Evolutionary conservation across 1,140 invertebrate species (phyloP).

Genomic region (Sminthurinus signatus): DNA sequence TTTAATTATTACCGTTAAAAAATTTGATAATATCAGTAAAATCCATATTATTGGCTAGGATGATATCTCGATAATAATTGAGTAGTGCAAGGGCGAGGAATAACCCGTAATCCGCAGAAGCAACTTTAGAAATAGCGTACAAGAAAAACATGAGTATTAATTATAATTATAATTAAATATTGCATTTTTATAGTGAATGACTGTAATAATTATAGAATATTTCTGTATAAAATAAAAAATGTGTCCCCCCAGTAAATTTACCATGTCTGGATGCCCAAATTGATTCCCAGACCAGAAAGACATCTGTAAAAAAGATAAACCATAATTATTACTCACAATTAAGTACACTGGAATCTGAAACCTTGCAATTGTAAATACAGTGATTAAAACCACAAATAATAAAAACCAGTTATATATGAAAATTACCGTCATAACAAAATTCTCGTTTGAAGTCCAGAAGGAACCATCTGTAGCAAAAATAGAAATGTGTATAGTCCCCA

Average conservation of each 20-base stretch:
- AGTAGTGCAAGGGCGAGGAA: slow-evolving; percentile 87
- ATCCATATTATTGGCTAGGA: slow-evolving; percentile 90
- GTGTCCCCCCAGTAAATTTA: no score
- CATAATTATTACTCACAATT: no score
- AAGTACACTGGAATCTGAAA: no score
- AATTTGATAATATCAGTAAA: slow-evolving; percentile 98
- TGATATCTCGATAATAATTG: slow-evolving; percentile 88
- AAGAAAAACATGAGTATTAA: no score
- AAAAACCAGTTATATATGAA: neutral
- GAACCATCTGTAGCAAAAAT: slow-evolving; percentile 95
- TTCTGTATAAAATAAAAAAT: no score
- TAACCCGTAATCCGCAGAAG: slow-evolving; percentile 81
- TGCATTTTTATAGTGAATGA: no score
- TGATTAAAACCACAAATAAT: neutral
- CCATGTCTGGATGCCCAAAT: slow-evolving; percentile 90
- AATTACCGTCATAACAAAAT: slow-evolving; percentile 40
- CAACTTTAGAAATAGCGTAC: no score
- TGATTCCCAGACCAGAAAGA: slow-evolving; percentile 88
- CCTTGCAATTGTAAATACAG: no score
- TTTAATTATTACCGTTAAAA: slow-evolving; percentile 92
- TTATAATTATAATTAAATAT: no score
- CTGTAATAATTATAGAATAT: no score
- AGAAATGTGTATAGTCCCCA: slow-evolving; percentile 94
- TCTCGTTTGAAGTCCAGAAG: slow-evolving; percentile 69
- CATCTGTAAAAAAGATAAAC: no score